Percentiles rank a stretch among this genome's conserved stretches.
phyloP scores from a whole-genome alignment of 2,888 invertebrate species.

The Eumerus sabulonum region DNA sequence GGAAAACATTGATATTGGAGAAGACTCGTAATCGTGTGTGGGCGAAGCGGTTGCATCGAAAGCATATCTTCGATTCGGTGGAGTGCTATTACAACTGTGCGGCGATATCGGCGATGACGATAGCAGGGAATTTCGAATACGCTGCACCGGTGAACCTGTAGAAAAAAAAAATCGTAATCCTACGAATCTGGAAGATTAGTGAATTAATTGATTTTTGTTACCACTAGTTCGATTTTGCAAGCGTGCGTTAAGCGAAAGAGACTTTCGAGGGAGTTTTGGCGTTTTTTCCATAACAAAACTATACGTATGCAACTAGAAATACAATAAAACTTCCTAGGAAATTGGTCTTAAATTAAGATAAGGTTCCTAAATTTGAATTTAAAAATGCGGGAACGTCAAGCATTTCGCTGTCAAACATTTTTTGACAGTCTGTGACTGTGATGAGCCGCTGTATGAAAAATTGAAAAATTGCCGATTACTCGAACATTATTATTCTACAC shows the following conservation, averaged over 20 bases:
- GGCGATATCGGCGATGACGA: constrained; percentile 57
- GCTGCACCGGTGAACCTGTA: constrained; percentile 72
- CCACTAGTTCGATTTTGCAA: constrained; percentile 72
- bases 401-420: not conserved
- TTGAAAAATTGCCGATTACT: too few species aligned
- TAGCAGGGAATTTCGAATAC: constrained; percentile 6
- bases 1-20: constrained; percentile 74
- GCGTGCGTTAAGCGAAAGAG: constrained; percentile 73
- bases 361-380: constrained; percentile 20
- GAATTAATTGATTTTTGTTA: constrained; percentile 52
- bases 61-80: constrained; percentile 72
- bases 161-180: not conserved
- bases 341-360: too few species aligned
- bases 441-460: constrained; percentile 13
- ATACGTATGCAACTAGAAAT: too few species aligned
- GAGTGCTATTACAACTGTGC: constrained; percentile 73
- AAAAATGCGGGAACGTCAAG: constrained; percentile 38
- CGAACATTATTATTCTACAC: too few species aligned
- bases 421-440: not conserved
- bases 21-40: constrained; percentile 72
- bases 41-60: constrained; percentile 74
- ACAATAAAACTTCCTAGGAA: too few species aligned
- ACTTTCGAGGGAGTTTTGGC: constrained; percentile 71
- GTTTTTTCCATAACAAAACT: constrained; percentile 72
- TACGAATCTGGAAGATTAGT: not conserved